phyloP scores from a whole-genome alignment of 2,888 invertebrate genomes.

The Sesia bembeciformis region DNA sequence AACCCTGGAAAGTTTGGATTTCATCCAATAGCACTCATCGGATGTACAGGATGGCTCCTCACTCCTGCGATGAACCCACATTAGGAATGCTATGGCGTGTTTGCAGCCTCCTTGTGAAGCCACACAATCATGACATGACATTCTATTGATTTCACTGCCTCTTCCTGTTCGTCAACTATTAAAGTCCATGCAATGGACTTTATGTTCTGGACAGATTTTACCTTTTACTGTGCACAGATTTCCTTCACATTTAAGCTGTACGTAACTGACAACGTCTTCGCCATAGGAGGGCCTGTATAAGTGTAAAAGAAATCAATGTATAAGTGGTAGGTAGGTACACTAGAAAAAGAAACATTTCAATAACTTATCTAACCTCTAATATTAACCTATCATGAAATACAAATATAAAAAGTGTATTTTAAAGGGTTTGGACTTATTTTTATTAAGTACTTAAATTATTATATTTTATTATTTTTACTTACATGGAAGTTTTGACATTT shows the following conservation, averaged over 20 bases:
- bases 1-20: conserved; percentile 21
- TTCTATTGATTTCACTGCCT: conserved; percentile 6
- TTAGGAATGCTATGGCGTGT: conserved; percentile 23
- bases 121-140: conserved; percentile 21
- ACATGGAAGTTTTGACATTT: conserved; percentile 6
- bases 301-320: no score
- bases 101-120: conserved; percentile 24
- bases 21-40: conserved; percentile 23
- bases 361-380: neutral
- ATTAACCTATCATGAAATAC: neutral
- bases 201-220: conserved; percentile 23
- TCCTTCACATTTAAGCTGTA: conserved; percentile 15
- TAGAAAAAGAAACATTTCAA: neutral
- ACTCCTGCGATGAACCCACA: conserved; percentile 27
- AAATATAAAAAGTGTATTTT: neutral
- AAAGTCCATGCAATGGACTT: conserved; percentile 12
- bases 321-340: neutral
- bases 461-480: neutral
- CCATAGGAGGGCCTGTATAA: conserved; percentile 18
- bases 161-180: conserved; percentile 17
- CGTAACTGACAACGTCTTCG: conserved; percentile 20
- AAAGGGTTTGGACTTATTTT: neutral
- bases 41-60: conserved; percentile 24
- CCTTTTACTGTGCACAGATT: conserved; percentile 16
- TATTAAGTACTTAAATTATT: neutral